Conservation (phyloP, 2,113 vertebrate genomes). For the Lynx canadensis region DNA sequence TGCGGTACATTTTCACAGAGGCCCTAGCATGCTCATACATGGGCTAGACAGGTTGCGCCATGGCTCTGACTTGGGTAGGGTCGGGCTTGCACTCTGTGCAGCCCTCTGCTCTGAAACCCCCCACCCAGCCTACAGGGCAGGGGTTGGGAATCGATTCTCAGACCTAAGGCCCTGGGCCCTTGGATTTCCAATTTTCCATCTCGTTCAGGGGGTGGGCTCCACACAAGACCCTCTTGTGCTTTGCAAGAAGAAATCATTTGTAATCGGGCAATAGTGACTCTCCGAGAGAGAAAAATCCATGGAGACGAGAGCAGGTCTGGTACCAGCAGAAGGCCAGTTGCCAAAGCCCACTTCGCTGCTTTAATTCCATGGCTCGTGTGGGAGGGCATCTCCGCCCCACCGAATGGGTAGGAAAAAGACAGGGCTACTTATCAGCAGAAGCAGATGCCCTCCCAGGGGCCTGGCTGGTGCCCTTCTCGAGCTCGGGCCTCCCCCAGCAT, state of each 20-base stretch:
- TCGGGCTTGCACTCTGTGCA: not conserved
- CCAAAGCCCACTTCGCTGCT: constrained; percentile 56
- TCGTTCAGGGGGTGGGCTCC: not conserved
- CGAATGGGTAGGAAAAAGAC: constrained; percentile 39
- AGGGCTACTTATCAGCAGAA: constrained; percentile 60
- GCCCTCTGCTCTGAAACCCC: not conserved
- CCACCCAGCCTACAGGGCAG: not conserved
- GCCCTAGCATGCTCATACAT: accelerated
- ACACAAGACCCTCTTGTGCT: constrained; percentile 38
- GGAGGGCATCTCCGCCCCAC: not conserved
- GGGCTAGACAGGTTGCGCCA: not conserved
- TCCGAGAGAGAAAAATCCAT: constrained; percentile 28
- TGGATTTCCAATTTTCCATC: not conserved
- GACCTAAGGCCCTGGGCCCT: not conserved
- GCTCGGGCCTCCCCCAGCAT: not conserved
- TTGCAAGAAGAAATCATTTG: constrained; percentile 69
- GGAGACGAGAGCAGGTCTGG: constrained; percentile 39
- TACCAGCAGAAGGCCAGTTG: constrained; percentile 55
- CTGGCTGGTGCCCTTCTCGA: constrained; percentile 2
- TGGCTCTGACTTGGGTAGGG: not conserved
- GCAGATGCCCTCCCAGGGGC: constrained; percentile 61
- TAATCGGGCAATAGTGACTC: constrained; percentile 51
- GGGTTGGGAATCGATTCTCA: not conserved
- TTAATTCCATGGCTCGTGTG: constrained; percentile 39
- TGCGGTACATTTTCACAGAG: not conserved